phyloP scores from a whole-genome alignment of 1,140 invertebrate species.

The Achatina immaculata region DNA sequence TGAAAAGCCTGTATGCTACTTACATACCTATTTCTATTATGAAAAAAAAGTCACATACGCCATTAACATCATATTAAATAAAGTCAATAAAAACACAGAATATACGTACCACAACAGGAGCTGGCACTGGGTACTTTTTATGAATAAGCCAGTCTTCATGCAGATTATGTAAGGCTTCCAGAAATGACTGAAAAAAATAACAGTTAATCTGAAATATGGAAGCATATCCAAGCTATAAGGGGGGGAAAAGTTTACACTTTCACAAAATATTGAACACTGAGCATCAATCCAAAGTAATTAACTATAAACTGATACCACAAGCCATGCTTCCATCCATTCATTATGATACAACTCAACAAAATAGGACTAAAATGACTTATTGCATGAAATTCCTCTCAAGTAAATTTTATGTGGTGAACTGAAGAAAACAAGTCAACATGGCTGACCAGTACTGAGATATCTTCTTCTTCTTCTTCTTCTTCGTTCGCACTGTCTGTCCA shows the following conservation, averaged over 20 bases:
- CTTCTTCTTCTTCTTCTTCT: no score
- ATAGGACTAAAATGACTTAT: neutral
- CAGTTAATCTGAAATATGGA: neutral
- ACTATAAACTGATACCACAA: neutral
- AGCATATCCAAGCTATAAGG: neutral
- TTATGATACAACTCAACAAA: neutral
- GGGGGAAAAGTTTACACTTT: neutral
- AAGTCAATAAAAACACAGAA: neutral
- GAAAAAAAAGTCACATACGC: neutral
- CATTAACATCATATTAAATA: no score
- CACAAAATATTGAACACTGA: neutral
- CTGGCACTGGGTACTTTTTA: constrained; percentile 33
- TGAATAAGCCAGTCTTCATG: constrained; percentile 39
- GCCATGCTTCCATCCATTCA: neutral
- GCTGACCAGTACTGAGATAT: no score
- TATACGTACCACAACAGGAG: constrained; percentile 30
- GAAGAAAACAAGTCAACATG: no score
- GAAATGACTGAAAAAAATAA: constrained; percentile 22
- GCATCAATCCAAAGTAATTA: neutral
- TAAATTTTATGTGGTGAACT: neutral
- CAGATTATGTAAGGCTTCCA: constrained; percentile 28
- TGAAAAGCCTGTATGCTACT: neutral
- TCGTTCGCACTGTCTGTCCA: no score
- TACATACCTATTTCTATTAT: neutral
- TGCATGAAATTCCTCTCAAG: neutral